phyloP scores from a whole-genome alignment of 2,113 vertebrate genomes.

The Paralichthys olivaceus region DNA sequence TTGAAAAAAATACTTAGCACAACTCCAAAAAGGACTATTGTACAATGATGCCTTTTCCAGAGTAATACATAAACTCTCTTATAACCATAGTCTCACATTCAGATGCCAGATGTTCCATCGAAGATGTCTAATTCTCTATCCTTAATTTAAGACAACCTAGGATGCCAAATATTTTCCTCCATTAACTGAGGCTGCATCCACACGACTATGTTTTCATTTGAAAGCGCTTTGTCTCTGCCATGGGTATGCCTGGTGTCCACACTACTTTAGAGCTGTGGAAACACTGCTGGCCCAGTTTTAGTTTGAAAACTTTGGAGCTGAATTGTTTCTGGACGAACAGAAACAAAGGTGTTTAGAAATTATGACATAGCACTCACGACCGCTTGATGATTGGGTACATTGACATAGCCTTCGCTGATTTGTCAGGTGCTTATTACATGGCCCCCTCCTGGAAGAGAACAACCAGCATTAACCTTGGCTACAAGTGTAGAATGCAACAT shows the following conservation, averaged over 20 bases:
- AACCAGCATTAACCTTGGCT: not conserved
- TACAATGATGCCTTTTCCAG: conserved; percentile 21
- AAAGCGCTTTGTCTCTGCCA: not conserved
- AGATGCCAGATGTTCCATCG: conserved; percentile 1
- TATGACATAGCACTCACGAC: no score
- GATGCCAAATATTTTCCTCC: not conserved
- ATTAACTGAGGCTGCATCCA: not conserved
- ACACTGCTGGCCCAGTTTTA: no score
- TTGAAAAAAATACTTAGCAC: conserved; percentile 6
- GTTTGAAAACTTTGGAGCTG: no score
- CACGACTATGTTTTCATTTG: not conserved
- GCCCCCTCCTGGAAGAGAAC: not conserved
- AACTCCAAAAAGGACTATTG: conserved; percentile 3
- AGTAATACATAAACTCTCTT: not conserved
- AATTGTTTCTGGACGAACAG: no score
- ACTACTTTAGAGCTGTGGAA: no score
- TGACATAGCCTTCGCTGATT: not conserved
- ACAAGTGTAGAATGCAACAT: no score
- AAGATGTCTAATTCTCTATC: conserved; percentile 12
- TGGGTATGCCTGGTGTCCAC: no score
- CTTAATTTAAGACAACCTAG: not conserved
- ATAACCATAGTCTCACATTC: not conserved
- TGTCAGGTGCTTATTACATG: not conserved
- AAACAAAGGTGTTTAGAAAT: no score
- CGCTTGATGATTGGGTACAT: no score